These are phyloP conservation scores for Papilio polyxenes DNA, from an alignment of 1,140 invertebrate genomes.

Conservation along the genomic window DNA sequence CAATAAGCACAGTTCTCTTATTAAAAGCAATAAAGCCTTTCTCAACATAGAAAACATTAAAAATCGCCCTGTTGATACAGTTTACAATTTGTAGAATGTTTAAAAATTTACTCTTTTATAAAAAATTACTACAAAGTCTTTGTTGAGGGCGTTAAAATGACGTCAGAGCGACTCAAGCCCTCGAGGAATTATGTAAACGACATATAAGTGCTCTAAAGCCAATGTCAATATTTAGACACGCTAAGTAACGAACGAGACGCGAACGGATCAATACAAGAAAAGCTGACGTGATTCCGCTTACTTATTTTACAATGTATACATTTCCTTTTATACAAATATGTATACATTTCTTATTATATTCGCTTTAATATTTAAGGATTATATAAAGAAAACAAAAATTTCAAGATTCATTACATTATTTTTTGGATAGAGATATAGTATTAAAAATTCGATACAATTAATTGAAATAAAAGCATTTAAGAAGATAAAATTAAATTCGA, in stretches of 20 bases:
- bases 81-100: background rate
- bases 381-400: background rate
- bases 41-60: background rate
- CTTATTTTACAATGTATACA: background rate
- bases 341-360: background rate
- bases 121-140: slow-evolving; percentile 15
- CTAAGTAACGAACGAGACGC: slow-evolving; percentile 27
- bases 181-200: slow-evolving; percentile 38
- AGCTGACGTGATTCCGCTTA: background rate
- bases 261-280: slow-evolving; percentile 23
- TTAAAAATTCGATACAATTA: background rate
- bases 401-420: background rate
- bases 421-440: background rate
- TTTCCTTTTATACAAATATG: background rate
- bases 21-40: background rate
- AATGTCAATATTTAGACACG: slow-evolving; percentile 38
- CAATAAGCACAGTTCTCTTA: background rate
- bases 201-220: slow-evolving; percentile 34
- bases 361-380: background rate
- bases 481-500: background rate
- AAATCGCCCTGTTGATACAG: background rate
- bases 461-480: background rate
- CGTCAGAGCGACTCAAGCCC: slow-evolving; percentile 29
- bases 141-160: slow-evolving; percentile 23
- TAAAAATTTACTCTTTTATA: slow-evolving; percentile 8